Base-by-base conservation (phyloP, 37 sponge, comb jelly and placozoan species). In the Hexactinellida sp. region DNA sequence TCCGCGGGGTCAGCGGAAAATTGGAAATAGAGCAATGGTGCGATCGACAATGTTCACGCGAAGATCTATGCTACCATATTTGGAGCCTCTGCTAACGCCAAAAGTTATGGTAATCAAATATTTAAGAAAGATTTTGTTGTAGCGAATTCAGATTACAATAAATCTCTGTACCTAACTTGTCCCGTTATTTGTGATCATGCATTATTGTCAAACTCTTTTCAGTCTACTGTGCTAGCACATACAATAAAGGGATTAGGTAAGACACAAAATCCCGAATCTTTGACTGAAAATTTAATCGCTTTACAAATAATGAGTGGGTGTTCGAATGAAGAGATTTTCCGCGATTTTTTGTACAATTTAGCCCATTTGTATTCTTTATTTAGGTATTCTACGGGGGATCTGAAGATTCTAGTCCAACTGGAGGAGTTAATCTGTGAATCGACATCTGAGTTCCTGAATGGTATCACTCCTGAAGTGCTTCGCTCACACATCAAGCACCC, bases 211-310 rank as follows among this genome's bases (percentile, higher is more conserved):
- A 23, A 63, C 5, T 63, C 76, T 21, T 23, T 63, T 3, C 1
- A 63, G 34, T 32, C 76, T 63, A 63, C 32, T n/a, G 76, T 63
- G 28, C 21, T 63, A 7, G 3, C 76, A n/a, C 34, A 63, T 63
- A 63, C 76, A 7, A n/a, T 63, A 63, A 25, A 10, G 1, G 76
- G 76, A 23, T 23, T 63, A 23, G 76, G 76, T 10, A 23, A 28
- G 3, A 28, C 28, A 23, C 76, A 63, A n/a, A 25, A 25, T 10
- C 30, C 28, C 13, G 76, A 63, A 7, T 63, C 76, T 3, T n/a
- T 63, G 30, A 63, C 76, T n/a, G 76, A 63, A 63, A 63, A 63
- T n/a, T 63, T 63, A n/a, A n/a, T 63, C 30, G 76, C 76, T 3
- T 63, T 63, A 63, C 76, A 63, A 63, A 63, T 63, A 10, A 25